These are phyloP conservation scores for Malurus melanocephalus DNA, from an alignment of 2,113 vertebrate species.

Conservation along the genomic window DNA sequence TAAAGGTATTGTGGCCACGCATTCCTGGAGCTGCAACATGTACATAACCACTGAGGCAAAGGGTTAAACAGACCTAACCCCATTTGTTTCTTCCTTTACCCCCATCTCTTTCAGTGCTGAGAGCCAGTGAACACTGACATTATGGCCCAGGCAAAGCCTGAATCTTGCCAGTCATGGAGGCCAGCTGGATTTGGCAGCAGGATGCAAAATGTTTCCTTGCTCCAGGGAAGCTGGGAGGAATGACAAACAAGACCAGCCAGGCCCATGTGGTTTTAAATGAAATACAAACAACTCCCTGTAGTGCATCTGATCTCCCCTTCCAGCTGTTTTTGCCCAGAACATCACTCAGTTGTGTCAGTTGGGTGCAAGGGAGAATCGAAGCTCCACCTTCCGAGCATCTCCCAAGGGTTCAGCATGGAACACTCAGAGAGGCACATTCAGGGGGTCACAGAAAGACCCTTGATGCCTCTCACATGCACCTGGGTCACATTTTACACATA, in stretches of 20 bases:
- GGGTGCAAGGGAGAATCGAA: neutral
- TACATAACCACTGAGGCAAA: neutral
- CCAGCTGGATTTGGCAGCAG: neutral
- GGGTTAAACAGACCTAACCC: neutral
- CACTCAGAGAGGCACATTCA: accelerated
- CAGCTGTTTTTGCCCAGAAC: neutral
- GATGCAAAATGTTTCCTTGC: neutral
- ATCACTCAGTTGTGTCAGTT: neutral
- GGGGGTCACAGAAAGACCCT: neutral
- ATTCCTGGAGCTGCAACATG: neutral
- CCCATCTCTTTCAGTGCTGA: neutral
- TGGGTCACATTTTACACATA: neutral
- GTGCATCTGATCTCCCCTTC: neutral
- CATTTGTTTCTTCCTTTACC: neutral
- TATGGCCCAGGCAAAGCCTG: neutral
- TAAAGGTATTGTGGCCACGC: too few species aligned
- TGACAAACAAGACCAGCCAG: neutral
- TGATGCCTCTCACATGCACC: neutral
- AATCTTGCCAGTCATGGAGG: neutral
- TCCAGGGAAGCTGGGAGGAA: neutral
- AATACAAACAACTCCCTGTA: neutral
- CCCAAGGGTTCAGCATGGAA: neutral
- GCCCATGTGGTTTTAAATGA: neutral
- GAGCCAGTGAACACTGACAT: neutral
- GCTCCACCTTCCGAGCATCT: slow-evolving; percentile 6